Percentiles rank a stretch among this genome's conserved stretches.
Conservation (phyloP, 1,140 invertebrate species). For the Mizuhopecten yessoensis region DNA sequence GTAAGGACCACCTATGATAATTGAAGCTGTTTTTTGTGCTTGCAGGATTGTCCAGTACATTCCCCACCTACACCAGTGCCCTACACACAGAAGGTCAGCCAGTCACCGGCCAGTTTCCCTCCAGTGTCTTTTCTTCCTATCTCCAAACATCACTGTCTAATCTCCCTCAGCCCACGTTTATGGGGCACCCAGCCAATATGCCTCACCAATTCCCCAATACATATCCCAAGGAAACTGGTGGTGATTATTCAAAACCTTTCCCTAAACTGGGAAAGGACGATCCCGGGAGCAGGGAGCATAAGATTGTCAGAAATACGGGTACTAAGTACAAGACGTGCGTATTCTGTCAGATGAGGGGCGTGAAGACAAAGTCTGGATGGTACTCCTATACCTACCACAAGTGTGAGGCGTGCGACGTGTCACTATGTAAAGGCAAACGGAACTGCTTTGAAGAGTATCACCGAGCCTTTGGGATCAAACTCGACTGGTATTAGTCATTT, state of each 20-base stretch:
- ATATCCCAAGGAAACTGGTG: neutral
- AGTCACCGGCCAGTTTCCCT: neutral
- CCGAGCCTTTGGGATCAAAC: neutral
- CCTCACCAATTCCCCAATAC: neutral
- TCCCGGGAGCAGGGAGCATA: neutral
- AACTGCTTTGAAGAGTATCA: conserved; percentile 52
- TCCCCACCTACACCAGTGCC: neutral
- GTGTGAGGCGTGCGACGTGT: conserved; percentile 45
- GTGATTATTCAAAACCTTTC: neutral
- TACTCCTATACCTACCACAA: conserved; percentile 45
- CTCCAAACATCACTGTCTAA: conserved; percentile 26
- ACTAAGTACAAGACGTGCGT: conserved; percentile 37
- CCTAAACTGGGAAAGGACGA: neutral
- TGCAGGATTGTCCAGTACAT: conserved; percentile 1
- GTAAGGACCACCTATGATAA: neutral
- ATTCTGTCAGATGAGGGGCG: conserved; percentile 43
- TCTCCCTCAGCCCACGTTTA: neutral
- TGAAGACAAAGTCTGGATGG: conserved; percentile 46
- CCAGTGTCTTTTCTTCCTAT: neutral
- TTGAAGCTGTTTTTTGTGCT: conserved; percentile 26
- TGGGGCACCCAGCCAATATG: conserved; percentile 10
- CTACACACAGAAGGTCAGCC: neutral
- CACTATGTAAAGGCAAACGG: conserved; percentile 43
- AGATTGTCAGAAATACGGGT: neutral
- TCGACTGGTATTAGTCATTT: neutral